Evolutionary conservation across 2,113 vertebrate species (phyloP).

Genomic region (Guaruba guarouba): DNA sequence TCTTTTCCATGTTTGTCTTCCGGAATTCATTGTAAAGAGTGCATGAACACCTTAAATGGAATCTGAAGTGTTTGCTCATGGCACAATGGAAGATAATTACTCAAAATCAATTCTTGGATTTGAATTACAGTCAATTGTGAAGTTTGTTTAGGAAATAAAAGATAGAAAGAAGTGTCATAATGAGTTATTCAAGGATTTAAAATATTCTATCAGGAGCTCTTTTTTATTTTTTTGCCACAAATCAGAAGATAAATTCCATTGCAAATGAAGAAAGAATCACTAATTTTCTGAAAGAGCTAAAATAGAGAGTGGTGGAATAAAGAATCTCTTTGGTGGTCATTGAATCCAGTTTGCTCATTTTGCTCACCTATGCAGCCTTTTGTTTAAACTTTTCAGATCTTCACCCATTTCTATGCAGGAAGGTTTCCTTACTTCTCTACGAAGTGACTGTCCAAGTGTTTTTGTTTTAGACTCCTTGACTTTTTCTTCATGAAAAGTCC

Average conservation of each 20-base stretch:
- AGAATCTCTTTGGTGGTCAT: neutral
- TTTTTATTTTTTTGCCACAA: slow-evolving; percentile 4
- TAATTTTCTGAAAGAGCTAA: neutral
- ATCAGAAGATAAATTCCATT: slow-evolving; percentile 8
- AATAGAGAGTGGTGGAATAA: neutral
- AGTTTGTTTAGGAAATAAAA: slow-evolving; percentile 1
- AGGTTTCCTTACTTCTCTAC: neutral
- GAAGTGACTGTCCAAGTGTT: neutral
- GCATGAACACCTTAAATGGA: slow-evolving; percentile 8
- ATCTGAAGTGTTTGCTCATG: neutral
- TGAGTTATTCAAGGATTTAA: slow-evolving; percentile 40
- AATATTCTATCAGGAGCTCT: slow-evolving; percentile 28
- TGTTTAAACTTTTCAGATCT: neutral
- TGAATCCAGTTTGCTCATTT: neutral
- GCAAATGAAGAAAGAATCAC: neutral
- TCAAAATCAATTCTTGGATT: slow-evolving; percentile 6
- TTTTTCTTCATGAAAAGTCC: neutral
- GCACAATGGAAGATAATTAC: slow-evolving; percentile 41
- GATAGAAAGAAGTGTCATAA: neutral
- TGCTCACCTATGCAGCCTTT: neutral
- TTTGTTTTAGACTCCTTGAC: neutral
- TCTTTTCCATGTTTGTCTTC: neutral
- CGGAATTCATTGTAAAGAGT: slow-evolving; percentile 28
- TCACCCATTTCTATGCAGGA: neutral
- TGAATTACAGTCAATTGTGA: neutral